These are phyloP conservation scores for Oxyruncus cristatus DNA, from an alignment of 2,113 vertebrate species.

Conservation along the genomic window DNA sequence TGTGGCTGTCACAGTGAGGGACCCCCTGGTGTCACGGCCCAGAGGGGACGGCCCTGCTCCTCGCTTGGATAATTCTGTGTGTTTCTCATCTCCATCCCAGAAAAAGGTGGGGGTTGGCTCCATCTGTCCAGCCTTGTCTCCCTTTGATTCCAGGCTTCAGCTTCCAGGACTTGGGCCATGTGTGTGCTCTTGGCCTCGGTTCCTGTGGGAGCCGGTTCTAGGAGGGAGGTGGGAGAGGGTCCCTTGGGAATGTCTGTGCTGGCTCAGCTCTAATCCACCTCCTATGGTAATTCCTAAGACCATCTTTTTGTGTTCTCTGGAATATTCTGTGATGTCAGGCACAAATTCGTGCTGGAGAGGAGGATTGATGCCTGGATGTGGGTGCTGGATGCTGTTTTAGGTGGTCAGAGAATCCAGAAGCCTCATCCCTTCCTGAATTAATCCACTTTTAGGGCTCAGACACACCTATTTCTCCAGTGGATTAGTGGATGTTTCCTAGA, in stretches of 20 bases:
- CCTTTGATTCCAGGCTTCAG: background rate
- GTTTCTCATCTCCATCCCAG: background rate
- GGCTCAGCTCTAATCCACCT: background rate
- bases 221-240: background rate
- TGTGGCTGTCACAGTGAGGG: accelerated
- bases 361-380: background rate
- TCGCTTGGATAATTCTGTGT: accelerated
- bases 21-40: background rate
- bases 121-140: background rate
- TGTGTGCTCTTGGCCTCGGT: accelerated
- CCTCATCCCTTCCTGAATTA: background rate
- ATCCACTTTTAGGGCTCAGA: background rate
- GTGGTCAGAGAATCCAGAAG: background rate
- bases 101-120: background rate
- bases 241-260: background rate
- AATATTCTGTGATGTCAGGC: background rate
- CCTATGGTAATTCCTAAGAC: background rate
- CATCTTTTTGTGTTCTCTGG: background rate
- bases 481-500: background rate
- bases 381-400: background rate
- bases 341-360: background rate
- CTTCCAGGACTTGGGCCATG: accelerated
- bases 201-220: background rate
- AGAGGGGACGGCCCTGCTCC: background rate
- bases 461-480: background rate